Base-by-base conservation (phyloP, 2,888 invertebrate genomes). In the Eupithecia subumbrata region DNA sequence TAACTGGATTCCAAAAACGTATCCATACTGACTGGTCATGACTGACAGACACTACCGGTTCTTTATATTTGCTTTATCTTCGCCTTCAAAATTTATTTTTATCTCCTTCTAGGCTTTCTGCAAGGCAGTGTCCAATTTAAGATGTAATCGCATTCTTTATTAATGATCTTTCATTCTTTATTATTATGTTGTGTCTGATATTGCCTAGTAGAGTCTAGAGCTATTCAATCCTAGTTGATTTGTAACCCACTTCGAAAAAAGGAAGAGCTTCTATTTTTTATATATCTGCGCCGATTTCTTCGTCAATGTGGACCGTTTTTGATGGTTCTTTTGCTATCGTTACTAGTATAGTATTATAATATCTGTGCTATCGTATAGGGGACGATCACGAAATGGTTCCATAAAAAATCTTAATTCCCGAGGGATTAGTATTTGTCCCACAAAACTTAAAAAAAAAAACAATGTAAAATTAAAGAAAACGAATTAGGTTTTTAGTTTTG, bases 41-140 rank as follows among this genome's bases (percentile, higher is more conserved):
- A 69, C 34, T 63, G 69, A 69, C 34, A 25, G 14, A 60, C 5
- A 73, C 70, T 76, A 70, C 71, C 73, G 67, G 76, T 76, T 70
- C 14, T 68, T 22, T 60, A 56, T 74, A 75, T 73, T 68, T 69
- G 45, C 69, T 72, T 74, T 70, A 67, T 70, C 34, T 74, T 76
- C 66, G 48, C 71, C 71, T 76, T 69, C 64, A 70, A 74, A 76
- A 67, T 73, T 22, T 70, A 72, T 76, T 74, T 70, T 76, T 64
- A 70, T 68, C 63, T 71, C 70, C 22, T 69, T 71, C 75, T 72
- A 71, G 72, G 71, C 67, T 75, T 72, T n/a, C 63, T 66, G 69
- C 74, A 74, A 74, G 74, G 74, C 37, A 67, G 22, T 40, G 11
- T 67, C n/a, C 12, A 22, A 56, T 52, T 52, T n/a, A 52, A 52